Conservation (phyloP, 92 coral and sea anemone species). For the Plumapathes pennacea region DNA sequence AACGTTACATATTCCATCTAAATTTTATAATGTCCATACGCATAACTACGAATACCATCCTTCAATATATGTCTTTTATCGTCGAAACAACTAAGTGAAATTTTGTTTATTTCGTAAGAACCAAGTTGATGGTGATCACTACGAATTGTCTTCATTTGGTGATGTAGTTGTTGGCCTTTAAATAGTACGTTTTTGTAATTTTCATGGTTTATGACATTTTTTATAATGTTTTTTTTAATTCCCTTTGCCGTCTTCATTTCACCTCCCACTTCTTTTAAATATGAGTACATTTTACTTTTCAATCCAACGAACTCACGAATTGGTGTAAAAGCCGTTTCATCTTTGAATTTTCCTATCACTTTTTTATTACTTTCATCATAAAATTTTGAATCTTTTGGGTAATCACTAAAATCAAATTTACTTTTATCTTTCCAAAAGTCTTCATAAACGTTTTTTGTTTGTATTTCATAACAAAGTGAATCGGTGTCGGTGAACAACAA, state of each 20-base stretch:
- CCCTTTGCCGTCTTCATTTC: constrained; percentile 20
- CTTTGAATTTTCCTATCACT: constrained; percentile 5
- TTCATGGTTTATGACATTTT: not conserved
- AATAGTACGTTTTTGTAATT: not conserved
- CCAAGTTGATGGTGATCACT: too few relatives aligned
- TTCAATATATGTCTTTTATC: too few relatives aligned
- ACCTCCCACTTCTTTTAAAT: constrained; percentile 1
- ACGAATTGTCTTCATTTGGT: too few relatives aligned
- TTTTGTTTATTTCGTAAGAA: too few relatives aligned
- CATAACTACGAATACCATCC: too few relatives aligned
- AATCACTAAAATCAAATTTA: constrained; percentile 11
- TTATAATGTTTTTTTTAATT: constrained; percentile 6
- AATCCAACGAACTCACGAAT: constrained; percentile 25
- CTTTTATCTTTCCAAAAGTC: constrained; percentile 16
- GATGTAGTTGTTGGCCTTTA: not conserved
- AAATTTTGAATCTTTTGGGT: not conserved
- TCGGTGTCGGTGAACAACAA: constrained; percentile 21
- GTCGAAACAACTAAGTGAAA: too few relatives aligned
- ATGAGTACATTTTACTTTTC: constrained; percentile 11
- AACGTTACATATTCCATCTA: too few relatives aligned
- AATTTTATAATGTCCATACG: too few relatives aligned
- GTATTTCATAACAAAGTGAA: constrained; percentile 4
- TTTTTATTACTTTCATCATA: not conserved
- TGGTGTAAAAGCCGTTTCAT: constrained; percentile 10
- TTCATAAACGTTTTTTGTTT: constrained; percentile 7